Percentiles rank a stretch among this genome's conserved stretches.
These are phyloP conservation scores for Pangasius djambal DNA, from an alignment of 2,797 vertebrate genomes.

Conservation along the genomic window DNA sequence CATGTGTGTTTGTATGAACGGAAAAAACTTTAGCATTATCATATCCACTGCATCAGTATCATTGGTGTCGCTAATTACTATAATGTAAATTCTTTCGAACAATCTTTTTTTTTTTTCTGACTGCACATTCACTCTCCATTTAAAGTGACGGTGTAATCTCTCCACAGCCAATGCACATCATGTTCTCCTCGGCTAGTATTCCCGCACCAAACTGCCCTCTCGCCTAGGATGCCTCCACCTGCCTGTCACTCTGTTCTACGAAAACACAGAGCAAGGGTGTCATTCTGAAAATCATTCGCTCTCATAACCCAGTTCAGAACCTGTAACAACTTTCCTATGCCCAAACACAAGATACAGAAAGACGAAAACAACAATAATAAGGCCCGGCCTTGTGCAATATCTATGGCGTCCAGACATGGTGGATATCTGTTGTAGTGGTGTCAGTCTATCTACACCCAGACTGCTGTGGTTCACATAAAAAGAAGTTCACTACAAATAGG, in stretches of 20 bases:
- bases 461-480: constrained; percentile 35
- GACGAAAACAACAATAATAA: constrained; percentile 55
- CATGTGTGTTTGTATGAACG: constrained; percentile 51
- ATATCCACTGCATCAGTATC: constrained; percentile 11
- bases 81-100: constrained; percentile 29
- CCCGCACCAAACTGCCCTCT: constrained; percentile 5
- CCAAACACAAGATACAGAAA: constrained; percentile 19
- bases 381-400: constrained; percentile 74
- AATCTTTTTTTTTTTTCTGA: neutral
- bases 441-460: constrained; percentile 45
- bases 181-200: neutral
- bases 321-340: constrained; percentile 26
- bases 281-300: neutral
- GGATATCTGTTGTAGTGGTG: constrained; percentile 47
- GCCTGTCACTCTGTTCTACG: constrained; percentile 12
- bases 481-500: constrained; percentile 30
- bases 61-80: neutral
- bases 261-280: constrained; percentile 3
- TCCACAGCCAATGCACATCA: neutral
- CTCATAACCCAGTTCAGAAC: neutral
- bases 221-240: constrained; percentile 12
- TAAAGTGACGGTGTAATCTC: constrained; percentile 13
- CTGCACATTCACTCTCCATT: constrained; percentile 9
- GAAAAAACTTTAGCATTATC: constrained; percentile 18
- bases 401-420: constrained; percentile 56